Base-by-base conservation (phyloP, 2,113 vertebrate species). In the Oriolus oriolus region DNA sequence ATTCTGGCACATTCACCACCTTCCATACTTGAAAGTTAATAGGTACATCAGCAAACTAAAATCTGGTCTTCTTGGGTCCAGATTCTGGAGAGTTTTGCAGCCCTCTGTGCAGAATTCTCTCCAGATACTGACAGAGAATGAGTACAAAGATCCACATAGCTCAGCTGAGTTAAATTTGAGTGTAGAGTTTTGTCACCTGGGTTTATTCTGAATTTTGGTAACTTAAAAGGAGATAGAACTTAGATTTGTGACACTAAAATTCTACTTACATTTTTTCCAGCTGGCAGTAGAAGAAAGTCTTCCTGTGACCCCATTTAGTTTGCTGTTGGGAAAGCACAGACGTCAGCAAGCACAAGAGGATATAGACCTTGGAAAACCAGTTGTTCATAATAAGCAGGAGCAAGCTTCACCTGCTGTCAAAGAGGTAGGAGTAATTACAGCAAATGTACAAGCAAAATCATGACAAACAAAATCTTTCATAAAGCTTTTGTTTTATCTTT, bases 261-360 rank as follows among this genome's bases (percentile, higher is more conserved):
- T 59, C 16, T 74, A 9, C 41, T 61, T 73, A 8, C 1, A 61
- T 33, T 87, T 92, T 81, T 64, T 68, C 74, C 33, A 99, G 99
- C 97, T 99, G 47, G 95, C 98, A 80, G 97, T 99, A 44, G 98
- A 99, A 47, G 99, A 99, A 97, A 98, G 97, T 37, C 97, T 99
- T 41, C 98, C 98, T 17, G 93, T 98, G 92, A 99, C 99, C 2
- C 99, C 99, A 1, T 99, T 99, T 96, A 98, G 98, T 96, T 96
- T 99, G 94, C 96, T 99, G 42, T 49, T 99, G 97, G 99, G 99
- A 81, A 99, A 99, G 94, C 99, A 98, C 84, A 96, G 96, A 39
- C 96, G 33, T 39, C 97, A 98, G 56, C 97, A 96, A 50, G 95
- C 96, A 16, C 95, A 94, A 45, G 68, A 60, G 45, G 94, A 85